Evolutionary conservation across 2,888 invertebrate genomes (phyloP).

Genomic region (Hypomecis punctinalis): DNA sequence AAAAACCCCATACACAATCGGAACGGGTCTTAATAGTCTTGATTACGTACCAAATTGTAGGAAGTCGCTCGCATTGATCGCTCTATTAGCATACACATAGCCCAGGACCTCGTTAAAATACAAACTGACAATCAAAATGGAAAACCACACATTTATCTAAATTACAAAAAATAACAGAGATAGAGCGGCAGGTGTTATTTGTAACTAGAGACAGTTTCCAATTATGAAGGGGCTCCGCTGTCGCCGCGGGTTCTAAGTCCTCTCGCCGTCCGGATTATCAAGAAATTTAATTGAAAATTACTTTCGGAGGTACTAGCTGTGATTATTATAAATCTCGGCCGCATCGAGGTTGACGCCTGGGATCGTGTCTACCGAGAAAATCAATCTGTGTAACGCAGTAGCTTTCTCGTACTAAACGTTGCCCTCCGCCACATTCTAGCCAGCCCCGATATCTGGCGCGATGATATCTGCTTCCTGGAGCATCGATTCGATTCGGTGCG

Average conservation of each 20-base stretch:
- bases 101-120: constrained; percentile 46
- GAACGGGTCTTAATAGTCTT: constrained; percentile 67
- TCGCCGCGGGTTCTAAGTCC: constrained; percentile 68
- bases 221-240: constrained; percentile 66
- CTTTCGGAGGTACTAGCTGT: constrained; percentile 69
- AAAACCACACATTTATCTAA: constrained; percentile 43
- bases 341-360: constrained; percentile 64
- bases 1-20: constrained; percentile 61
- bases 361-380: constrained; percentile 56
- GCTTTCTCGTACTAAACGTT: constrained; percentile 56
- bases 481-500: constrained; percentile 41
- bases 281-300: constrained; percentile 81
- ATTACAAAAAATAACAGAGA: constrained; percentile 31
- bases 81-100: constrained; percentile 57
- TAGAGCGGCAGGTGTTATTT: constrained; percentile 61
- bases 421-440: constrained; percentile 5
- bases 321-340: constrained; percentile 71
- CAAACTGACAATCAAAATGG: constrained; percentile 46
- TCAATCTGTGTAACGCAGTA: constrained; percentile 63
- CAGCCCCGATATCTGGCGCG: constrained; percentile 39
- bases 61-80: constrained; percentile 61
- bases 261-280: constrained; percentile 78
- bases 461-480: constrained; percentile 50
- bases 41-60: constrained; percentile 66
- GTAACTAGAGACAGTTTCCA: constrained; percentile 73